phyloP scores from a whole-genome alignment of 2,888 invertebrate genomes.

The Metacarcinus magister region DNA sequence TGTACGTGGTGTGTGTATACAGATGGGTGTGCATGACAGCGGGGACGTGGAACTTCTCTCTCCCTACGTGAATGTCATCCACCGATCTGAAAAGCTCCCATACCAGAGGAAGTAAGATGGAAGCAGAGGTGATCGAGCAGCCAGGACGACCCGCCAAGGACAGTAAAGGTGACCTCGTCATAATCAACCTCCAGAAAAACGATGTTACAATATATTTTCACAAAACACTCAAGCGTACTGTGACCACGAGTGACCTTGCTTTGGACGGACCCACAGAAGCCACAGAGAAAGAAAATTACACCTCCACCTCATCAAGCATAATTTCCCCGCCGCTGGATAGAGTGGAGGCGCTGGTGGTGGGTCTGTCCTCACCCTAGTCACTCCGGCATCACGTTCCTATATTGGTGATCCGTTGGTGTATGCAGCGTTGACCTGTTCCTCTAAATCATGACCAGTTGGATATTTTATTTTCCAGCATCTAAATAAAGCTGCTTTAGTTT shows the following conservation, averaged over 20 bases:
- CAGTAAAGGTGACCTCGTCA: background rate
- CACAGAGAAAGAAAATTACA: background rate
- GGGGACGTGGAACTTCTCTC: background rate
- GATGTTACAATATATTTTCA: background rate
- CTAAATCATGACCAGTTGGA: background rate
- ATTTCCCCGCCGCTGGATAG: background rate
- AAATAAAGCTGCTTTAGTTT: background rate
- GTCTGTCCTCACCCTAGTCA: background rate
- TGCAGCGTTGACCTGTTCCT: background rate
- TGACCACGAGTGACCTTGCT: background rate
- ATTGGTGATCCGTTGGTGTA: background rate
- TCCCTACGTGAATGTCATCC: background rate
- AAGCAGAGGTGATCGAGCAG: background rate
- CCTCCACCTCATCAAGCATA: background rate
- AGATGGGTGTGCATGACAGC: constrained; percentile 1
- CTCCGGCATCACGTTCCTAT: background rate
- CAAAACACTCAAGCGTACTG: background rate
- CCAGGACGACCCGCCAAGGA: background rate
- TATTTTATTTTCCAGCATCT: background rate
- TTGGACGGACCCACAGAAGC: background rate
- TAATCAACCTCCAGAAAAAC: background rate
- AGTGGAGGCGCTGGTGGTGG: background rate
- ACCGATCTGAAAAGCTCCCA: background rate
- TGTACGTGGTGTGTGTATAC: background rate
- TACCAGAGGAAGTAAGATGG: background rate